Conservation (phyloP, 1,140 invertebrate genomes). For the Aphis craccivora region DNA sequence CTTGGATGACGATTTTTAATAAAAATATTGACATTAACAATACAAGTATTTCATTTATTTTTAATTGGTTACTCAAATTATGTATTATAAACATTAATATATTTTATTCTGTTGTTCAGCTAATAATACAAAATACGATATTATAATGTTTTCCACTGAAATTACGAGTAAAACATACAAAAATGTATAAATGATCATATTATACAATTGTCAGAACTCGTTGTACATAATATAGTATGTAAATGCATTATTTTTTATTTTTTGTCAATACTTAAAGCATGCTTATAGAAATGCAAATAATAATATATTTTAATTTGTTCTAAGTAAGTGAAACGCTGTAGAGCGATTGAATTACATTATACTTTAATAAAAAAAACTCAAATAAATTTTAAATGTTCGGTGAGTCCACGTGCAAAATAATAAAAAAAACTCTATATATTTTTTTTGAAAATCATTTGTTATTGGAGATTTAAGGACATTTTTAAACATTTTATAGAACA, state of each 20-base stretch:
- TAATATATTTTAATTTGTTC: not conserved
- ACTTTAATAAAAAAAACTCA: not conserved
- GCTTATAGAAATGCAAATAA: not conserved
- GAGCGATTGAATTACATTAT: not conserved
- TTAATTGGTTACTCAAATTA: too few relatives aligned
- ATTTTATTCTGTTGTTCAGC: too few relatives aligned
- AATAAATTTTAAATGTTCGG: not conserved
- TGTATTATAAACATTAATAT: too few relatives aligned
- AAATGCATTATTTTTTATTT: not conserved
- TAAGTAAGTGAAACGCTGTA: not conserved
- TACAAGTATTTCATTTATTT: too few relatives aligned
- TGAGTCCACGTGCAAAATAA: not conserved
- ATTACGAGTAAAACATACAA: not conserved
- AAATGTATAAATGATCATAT: too few relatives aligned
- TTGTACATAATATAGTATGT: not conserved
- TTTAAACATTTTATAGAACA: not conserved
- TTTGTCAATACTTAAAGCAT: not conserved
- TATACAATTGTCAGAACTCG: too few relatives aligned
- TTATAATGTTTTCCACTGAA: not conserved
- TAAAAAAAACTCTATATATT: not conserved
- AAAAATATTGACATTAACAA: too few relatives aligned
- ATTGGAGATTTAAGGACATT: not conserved
- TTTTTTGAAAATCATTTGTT: not conserved
- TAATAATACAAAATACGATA: too few relatives aligned
- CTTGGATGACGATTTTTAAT: not conserved